Conservation (phyloP, 1,140 invertebrate genomes). For the Neotoxoptera formosana region DNA sequence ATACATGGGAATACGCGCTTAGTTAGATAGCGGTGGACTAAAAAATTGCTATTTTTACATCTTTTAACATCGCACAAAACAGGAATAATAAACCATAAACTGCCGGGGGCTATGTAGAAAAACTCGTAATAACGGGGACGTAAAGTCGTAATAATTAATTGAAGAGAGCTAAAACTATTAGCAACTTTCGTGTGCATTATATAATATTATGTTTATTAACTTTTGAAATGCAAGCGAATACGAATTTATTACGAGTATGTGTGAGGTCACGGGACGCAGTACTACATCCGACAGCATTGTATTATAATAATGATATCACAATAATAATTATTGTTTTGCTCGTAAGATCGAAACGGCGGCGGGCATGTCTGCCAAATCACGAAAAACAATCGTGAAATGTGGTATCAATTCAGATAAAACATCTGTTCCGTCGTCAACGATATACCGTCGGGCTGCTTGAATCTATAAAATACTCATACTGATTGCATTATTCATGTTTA, state of each 20-base stretch:
- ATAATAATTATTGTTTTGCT: neutral
- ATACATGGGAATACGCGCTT: too few relatives aligned
- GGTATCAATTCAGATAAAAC: neutral
- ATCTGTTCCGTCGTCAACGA: neutral
- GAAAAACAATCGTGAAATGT: neutral
- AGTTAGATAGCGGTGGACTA: neutral
- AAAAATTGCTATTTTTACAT: neutral
- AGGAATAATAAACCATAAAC: too few relatives aligned
- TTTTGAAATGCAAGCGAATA: neutral
- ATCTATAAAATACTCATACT: neutral
- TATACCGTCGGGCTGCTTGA: neutral
- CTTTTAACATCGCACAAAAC: neutral
- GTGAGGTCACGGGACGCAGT: neutral
- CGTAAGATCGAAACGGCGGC: neutral
- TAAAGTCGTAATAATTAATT: neutral
- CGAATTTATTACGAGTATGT: neutral
- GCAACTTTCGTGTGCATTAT: neutral
- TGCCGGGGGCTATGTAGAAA: neutral
- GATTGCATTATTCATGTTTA: constrained; percentile 31
- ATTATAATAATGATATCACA: neutral
- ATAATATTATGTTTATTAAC: neutral
- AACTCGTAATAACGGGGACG: neutral
- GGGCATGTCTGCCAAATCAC: neutral
- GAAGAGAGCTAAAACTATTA: neutral
- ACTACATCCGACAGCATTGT: neutral